Evolutionary conservation across 2,888 invertebrate species (phyloP).

Genomic region (Ptycholaimellus sp.): DNA sequence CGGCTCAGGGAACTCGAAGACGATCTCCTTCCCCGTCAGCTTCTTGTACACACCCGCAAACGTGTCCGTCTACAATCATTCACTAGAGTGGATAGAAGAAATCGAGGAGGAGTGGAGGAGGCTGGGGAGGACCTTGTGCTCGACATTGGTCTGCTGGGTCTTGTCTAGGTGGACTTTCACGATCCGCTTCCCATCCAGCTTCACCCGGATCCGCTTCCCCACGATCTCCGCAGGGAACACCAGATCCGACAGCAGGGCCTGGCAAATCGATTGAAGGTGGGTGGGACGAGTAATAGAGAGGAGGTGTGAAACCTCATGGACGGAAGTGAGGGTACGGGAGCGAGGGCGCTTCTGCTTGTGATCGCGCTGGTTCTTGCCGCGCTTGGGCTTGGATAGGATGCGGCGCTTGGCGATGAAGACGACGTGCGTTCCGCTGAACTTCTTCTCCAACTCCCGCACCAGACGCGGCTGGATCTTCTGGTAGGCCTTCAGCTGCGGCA

Average conservation of each 20-base stretch:
- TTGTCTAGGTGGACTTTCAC: constrained; percentile 68
- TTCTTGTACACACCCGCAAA: constrained; percentile 96
- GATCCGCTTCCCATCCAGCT: constrained; percentile 77
- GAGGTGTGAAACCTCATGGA: no score
- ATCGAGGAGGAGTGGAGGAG: no score
- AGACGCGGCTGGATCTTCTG: constrained; percentile 89
- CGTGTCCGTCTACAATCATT: no score
- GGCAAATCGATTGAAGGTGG: no score
- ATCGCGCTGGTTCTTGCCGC: constrained; percentile 37
- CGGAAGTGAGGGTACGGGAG: constrained; percentile 68
- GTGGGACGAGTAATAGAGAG: no score
- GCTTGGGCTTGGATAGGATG: constrained; percentile 91
- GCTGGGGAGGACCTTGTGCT: constrained; percentile 98
- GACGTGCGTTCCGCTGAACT: constrained; percentile 93
- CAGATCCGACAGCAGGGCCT: constrained; percentile 77
- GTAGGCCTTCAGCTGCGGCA: constrained; percentile 85
- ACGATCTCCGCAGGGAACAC: constrained; percentile 98
- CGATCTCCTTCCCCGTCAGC: constrained; percentile 90
- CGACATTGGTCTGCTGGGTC: constrained; percentile 92
- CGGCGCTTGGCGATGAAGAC: constrained; percentile 87
- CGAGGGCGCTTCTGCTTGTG: constrained; percentile 50
- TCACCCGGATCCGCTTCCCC: constrained; percentile 83
- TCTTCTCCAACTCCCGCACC: constrained; percentile 93
- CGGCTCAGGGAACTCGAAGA: constrained; percentile 95
- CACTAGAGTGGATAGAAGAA: no score